A percentile compares a stretch with the other conserved stretches of the same genome.
Evolutionary conservation across 2,113 vertebrate species (phyloP).

Genomic region (Cheirogaleus medius): DNA sequence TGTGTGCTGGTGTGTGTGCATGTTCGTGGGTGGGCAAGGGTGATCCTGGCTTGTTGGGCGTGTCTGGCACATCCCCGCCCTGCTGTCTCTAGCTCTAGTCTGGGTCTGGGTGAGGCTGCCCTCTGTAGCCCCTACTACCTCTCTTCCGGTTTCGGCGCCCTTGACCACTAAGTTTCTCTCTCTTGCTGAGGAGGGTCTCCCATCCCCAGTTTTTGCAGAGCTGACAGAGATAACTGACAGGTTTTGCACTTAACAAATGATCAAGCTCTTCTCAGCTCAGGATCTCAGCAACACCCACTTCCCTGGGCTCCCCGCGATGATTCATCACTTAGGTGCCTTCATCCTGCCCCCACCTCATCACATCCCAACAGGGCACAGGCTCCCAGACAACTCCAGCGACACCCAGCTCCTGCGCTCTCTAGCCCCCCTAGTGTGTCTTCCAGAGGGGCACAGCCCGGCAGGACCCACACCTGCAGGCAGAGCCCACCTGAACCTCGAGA

Average conservation of each 20-base stretch:
- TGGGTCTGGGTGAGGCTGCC: background rate
- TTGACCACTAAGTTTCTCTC: background rate
- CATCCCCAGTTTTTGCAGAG: background rate
- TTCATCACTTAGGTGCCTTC: constrained; percentile 29
- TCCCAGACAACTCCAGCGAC: background rate
- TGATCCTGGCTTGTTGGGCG: background rate
- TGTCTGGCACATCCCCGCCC: too few species aligned
- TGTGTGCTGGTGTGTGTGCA: too few species aligned
- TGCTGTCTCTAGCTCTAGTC: background rate
- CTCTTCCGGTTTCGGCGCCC: background rate
- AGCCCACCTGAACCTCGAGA: background rate
- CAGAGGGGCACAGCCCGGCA: background rate
- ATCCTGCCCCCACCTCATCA: background rate
- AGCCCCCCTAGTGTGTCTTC: background rate
- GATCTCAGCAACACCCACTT: constrained; percentile 42
- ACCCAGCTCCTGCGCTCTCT: background rate
- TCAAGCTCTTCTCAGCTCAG: background rate
- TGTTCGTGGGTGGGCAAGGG: background rate
- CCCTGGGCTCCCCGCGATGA: background rate
- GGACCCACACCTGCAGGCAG: background rate
- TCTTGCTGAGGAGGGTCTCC: background rate
- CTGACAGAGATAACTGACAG: constrained; percentile 31
- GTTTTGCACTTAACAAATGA: constrained; percentile 49
- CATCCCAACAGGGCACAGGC: background rate
- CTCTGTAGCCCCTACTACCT: background rate